phyloP scores from a whole-genome alignment of 2,113 vertebrate genomes.

The Tiliqua scincoides region DNA sequence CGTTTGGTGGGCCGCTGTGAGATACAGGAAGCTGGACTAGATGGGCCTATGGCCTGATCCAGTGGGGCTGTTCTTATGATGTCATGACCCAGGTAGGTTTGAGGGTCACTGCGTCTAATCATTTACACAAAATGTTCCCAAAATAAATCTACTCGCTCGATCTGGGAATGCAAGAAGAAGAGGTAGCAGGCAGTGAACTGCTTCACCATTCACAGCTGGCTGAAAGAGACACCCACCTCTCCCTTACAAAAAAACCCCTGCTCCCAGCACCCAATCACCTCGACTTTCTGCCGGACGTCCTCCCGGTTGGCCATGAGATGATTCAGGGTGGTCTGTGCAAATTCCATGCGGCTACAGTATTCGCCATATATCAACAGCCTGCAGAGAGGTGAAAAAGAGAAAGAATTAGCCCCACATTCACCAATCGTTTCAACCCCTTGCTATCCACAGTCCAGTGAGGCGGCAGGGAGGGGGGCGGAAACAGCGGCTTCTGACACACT shows the following conservation, averaged over 20 bases:
- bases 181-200: not conserved
- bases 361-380: slow-evolving; percentile 96
- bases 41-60: no score
- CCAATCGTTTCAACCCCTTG: slow-evolving; percentile 23
- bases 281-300: slow-evolving; percentile 91
- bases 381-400: slow-evolving; percentile 26
- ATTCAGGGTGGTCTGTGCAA: slow-evolving; percentile 92
- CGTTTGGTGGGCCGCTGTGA: no score
- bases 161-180: not conserved
- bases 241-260: not conserved
- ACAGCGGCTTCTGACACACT: no score
- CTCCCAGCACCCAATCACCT: slow-evolving; percentile 77
- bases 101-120: no score
- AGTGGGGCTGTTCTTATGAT: no score
- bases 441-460: no score
- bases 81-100: no score
- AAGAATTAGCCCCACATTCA: slow-evolving; percentile 27
- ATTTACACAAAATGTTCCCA: not conserved
- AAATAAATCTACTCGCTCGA: not conserved
- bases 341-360: slow-evolving; percentile 98
- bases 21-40: no score
- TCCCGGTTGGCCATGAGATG: slow-evolving; percentile 89
- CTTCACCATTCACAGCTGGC: not conserved
- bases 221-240: not conserved
- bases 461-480: no score